phyloP scores from a whole-genome alignment of 2,113 vertebrate species.

The Zosterops lateralis region DNA sequence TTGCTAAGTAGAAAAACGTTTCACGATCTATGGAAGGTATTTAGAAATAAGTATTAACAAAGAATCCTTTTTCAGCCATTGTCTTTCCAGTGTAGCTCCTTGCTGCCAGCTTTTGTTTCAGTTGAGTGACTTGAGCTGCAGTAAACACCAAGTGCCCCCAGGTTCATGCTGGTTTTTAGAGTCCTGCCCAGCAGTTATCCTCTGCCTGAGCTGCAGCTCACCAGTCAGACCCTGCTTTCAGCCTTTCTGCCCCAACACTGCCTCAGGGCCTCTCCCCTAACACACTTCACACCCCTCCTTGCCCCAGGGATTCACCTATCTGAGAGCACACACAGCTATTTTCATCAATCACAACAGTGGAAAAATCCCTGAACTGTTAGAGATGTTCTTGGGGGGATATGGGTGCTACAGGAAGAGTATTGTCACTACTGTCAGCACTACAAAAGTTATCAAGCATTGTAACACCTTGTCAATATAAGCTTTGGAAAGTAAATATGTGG shows the following conservation, averaged over 20 bases:
- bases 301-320: background rate
- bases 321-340: background rate
- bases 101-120: background rate
- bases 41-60: background rate
- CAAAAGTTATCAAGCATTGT: background rate
- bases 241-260: background rate
- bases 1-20: background rate
- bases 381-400: accelerated
- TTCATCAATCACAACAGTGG: background rate
- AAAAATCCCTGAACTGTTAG: background rate
- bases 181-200: background rate
- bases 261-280: background rate
- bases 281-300: background rate
- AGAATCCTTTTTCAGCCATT: background rate
- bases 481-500: background rate
- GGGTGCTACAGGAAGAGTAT: too few relatives aligned
- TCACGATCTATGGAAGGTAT: accelerated
- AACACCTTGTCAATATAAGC: accelerated
- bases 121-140: background rate
- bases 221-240: background rate
- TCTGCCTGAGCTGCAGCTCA: background rate
- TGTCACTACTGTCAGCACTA: background rate
- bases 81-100: background rate
- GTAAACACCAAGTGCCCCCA: background rate
- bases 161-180: background rate